Conservation (phyloP, 2,113 vertebrate species). For the Pantherophis guttatus region DNA sequence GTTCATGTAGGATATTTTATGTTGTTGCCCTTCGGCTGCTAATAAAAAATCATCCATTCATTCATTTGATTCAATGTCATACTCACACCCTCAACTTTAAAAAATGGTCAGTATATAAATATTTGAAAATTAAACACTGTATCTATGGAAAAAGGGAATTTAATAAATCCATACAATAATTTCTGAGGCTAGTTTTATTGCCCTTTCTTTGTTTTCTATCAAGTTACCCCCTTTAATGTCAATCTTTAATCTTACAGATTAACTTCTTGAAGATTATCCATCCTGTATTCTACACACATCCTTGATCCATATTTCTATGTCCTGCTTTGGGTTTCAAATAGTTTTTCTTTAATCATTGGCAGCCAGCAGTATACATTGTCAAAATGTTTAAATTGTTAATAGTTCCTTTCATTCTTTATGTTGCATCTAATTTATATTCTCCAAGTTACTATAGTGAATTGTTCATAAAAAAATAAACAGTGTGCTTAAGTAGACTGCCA, state of each 20-base stretch:
- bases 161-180: background rate
- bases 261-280: background rate
- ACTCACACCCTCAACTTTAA: background rate
- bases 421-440: slow-evolving; percentile 5
- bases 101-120: background rate
- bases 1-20: background rate
- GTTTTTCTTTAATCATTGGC: background rate
- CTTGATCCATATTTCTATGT: fast-evolving
- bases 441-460: slow-evolving; percentile 20
- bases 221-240: background rate
- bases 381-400: background rate
- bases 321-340: background rate
- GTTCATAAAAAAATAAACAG: slow-evolving; percentile 20
- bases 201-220: fast-evolving
- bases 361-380: background rate
- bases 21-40: background rate
- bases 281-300: background rate
- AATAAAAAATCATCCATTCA: background rate
- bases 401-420: background rate
- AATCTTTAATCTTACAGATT: background rate
- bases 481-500: slow-evolving; percentile 44
- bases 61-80: background rate
- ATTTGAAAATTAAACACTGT: background rate
- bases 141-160: background rate
- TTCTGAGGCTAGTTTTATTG: background rate